Evolutionary conservation across 1,140 invertebrate species (phyloP).

Genomic region (Drosophila chauvacae): DNA sequence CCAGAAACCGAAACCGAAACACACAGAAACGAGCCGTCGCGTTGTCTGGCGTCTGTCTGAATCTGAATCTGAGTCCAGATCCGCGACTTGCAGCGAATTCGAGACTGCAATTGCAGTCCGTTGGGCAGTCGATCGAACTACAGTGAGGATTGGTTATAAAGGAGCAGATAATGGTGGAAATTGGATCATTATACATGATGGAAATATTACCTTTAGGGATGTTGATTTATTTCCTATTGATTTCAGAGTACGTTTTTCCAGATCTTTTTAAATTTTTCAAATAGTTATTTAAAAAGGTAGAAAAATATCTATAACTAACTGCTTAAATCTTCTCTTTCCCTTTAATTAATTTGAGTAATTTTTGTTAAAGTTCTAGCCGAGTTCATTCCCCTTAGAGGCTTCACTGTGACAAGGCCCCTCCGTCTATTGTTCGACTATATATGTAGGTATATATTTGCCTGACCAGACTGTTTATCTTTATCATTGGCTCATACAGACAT

Average conservation of each 20-base stretch:
- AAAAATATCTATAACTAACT: neutral
- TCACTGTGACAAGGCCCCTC: conserved; percentile 25
- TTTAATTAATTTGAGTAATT: neutral
- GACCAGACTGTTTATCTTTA: conserved; percentile 59
- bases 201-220: too few species aligned
- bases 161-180: too few species aligned
- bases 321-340: neutral
- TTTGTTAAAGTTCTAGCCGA: neutral
- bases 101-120: conserved; percentile 39
- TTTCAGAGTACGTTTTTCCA: neutral
- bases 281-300: neutral
- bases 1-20: conserved; percentile 52
- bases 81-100: conserved; percentile 39
- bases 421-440: conserved; percentile 30
- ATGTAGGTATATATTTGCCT: conserved; percentile 44
- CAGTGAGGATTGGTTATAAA: conserved; percentile 8
- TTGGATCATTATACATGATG: too few species aligned
- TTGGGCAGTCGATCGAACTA: conserved; percentile 53
- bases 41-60: conserved; percentile 44
- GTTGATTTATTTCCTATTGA: too few species aligned
- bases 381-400: neutral
- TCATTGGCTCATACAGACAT: conserved; percentile 29
- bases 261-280: neutral
- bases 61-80: conserved; percentile 24
- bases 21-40: conserved; percentile 65